Evolutionary conservation across 2,888 invertebrate genomes (phyloP), one percentile per base, ranked within the genome.

Genomic region (Uloborus plumipes): DNA sequence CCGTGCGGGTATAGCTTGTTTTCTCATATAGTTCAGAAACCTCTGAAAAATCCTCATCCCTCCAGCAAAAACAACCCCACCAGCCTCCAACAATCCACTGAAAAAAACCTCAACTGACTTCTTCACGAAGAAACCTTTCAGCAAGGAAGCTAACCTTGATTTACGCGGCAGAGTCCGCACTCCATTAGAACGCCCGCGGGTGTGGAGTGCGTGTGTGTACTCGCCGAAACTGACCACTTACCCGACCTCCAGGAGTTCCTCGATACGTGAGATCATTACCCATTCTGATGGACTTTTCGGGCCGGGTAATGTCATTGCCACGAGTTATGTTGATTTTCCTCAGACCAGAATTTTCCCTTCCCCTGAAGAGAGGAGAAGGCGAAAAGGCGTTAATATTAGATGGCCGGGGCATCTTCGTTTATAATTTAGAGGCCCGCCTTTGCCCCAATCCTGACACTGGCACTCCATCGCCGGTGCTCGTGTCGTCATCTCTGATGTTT

Each of bases 241-340:
- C 64, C 51, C 39, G 51, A 49, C 31, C 51, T 31, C 51, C 18
- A 53, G 50, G 67, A 26, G 26, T 26, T 26, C 59, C 72, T 47
- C 62, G 59, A 18, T 80, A 74, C 80, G 80, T 80, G 80, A 74
- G 73, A 51, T 62, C 74, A 80, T 80, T 80, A 80, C 73, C 67
- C 69, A 80, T 80, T 80, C 80, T 80, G 80, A 80, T 80, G 80
- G 80, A 80, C 80, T 80, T 26, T n/a, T 39, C 62, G 22, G 53
- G 62, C 62, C 62, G 58, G 59, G 59, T 81, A 81, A 81, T 75
- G 74, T 75, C 75, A 71, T 75, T 81, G 75, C 65, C 59, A 50
- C 65, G 69, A 81, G 71, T 81, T 81, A 81, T 81, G 81, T 75
- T 81, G 81, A 81, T 75, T 81, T 75, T 47, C 49, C 59, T 64